phyloP scores from a whole-genome alignment of 2,888 invertebrate species.

The Platypus cylindrus region DNA sequence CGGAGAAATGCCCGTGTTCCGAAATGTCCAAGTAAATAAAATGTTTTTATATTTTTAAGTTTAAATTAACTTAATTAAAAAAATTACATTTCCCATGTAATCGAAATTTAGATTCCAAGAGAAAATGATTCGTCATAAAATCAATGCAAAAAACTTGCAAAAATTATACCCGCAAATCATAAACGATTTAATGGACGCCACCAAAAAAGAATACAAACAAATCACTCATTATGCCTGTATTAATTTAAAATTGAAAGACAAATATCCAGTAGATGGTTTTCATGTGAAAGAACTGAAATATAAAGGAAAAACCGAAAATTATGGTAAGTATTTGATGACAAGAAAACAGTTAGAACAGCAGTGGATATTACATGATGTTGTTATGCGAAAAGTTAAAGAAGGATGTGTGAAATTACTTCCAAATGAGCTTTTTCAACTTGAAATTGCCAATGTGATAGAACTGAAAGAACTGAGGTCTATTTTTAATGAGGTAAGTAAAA shows the following conservation, averaged over 20 bases:
- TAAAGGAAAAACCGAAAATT: slow-evolving; percentile 47
- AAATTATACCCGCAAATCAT: slow-evolving; percentile 39
- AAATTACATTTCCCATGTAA: background rate
- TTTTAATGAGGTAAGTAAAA: slow-evolving; percentile 18
- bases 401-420: slow-evolving; percentile 42
- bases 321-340: slow-evolving; percentile 43
- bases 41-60: no score
- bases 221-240: slow-evolving; percentile 32
- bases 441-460: slow-evolving; percentile 17
- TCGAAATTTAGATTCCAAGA: slow-evolving; percentile 41
- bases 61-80: no score
- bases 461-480: slow-evolving; percentile 18
- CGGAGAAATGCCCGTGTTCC: slow-evolving; percentile 12
- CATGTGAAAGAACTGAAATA: slow-evolving; percentile 46
- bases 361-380: slow-evolving; percentile 48
- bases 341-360: slow-evolving; percentile 42
- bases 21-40: slow-evolving; percentile 19
- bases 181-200: slow-evolving; percentile 41
- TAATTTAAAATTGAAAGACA: slow-evolving; percentile 18
- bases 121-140: slow-evolving; percentile 43
- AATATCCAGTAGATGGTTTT: slow-evolving; percentile 43
- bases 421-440: slow-evolving; percentile 38
- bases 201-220: slow-evolving; percentile 43
- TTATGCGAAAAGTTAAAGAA: slow-evolving; percentile 45
- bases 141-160: slow-evolving; percentile 43